Evolutionary conservation across 1,140 invertebrate genomes (phyloP).

Genomic region (Muscidifurax raptorellus): DNA sequence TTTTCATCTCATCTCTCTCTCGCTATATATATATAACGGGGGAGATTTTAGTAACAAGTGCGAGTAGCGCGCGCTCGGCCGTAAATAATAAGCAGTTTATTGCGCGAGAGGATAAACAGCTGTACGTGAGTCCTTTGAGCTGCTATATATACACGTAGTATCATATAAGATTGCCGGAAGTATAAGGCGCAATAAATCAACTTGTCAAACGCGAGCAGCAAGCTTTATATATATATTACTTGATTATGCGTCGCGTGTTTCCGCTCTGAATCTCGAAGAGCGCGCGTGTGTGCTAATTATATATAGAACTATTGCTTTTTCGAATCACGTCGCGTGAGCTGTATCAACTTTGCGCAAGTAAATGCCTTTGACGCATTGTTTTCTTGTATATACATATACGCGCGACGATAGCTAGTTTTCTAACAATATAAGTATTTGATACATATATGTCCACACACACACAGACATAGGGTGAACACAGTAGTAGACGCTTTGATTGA

Average conservation of each 20-base stretch:
- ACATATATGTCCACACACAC: too few species aligned
- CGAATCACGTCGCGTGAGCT: too few species aligned
- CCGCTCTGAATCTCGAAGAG: neutral
- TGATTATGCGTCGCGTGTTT: constrained; percentile 21
- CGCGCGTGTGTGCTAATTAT: neutral
- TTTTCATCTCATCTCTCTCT: neutral
- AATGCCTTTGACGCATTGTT: too few species aligned
- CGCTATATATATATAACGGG: neutral
- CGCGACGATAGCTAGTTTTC: too few species aligned
- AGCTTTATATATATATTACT: neutral
- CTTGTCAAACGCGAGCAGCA: constrained; percentile 9
- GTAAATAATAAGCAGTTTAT: constrained; percentile 36
- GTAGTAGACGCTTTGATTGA: neutral
- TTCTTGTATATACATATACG: too few species aligned
- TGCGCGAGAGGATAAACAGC: neutral
- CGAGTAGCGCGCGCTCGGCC: neutral
- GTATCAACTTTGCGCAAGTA: too few species aligned
- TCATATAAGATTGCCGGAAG: constrained; percentile 18
- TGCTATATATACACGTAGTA: neutral
- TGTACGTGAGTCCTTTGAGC: neutral
- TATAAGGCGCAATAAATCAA: constrained; percentile 11
- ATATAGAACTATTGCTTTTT: too few species aligned
- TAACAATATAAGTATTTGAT: too few species aligned
- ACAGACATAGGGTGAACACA: neutral
- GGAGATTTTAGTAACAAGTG: neutral